phyloP scores from a whole-genome alignment of 1,140 invertebrate genomes.

The Procambarus clarkii region DNA sequence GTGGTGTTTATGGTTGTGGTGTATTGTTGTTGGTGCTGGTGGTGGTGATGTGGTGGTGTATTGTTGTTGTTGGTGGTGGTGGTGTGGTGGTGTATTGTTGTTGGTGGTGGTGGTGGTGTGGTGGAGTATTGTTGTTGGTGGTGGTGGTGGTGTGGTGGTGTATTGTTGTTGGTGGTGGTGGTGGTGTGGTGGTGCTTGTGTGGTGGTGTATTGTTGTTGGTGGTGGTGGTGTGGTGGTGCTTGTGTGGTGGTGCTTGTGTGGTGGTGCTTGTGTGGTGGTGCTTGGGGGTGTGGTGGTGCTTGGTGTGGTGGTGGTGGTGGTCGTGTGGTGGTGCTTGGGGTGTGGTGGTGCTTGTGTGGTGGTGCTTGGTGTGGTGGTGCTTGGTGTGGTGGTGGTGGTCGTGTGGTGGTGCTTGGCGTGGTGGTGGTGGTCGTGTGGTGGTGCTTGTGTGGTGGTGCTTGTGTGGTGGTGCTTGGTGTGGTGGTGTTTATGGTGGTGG shows the following conservation, averaged over 20 bases:
- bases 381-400: too few species aligned
- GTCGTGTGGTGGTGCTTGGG: too few species aligned
- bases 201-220: not conserved
- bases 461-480: too few species aligned
- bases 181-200: not conserved
- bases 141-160: not conserved
- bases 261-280: not conserved
- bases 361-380: too few species aligned
- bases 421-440: too few species aligned
- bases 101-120: not conserved
- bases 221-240: not conserved
- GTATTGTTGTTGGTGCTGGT: not conserved
- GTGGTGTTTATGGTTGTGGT: not conserved
- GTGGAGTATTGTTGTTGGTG: not conserved
- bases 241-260: not conserved
- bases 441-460: too few species aligned
- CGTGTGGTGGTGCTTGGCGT: too few species aligned
- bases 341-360: too few species aligned
- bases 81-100: not conserved
- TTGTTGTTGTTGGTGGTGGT: not conserved
- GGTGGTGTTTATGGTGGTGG: too few species aligned
- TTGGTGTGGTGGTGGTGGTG: too few species aligned
- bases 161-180: not conserved
- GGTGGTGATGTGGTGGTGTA: not conserved
- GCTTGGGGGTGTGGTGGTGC: not conserved